These are phyloP conservation scores for Chrysogorgia sp. DNA, from an alignment of 92 coral and sea anemone species.

Conservation along the genomic window DNA sequence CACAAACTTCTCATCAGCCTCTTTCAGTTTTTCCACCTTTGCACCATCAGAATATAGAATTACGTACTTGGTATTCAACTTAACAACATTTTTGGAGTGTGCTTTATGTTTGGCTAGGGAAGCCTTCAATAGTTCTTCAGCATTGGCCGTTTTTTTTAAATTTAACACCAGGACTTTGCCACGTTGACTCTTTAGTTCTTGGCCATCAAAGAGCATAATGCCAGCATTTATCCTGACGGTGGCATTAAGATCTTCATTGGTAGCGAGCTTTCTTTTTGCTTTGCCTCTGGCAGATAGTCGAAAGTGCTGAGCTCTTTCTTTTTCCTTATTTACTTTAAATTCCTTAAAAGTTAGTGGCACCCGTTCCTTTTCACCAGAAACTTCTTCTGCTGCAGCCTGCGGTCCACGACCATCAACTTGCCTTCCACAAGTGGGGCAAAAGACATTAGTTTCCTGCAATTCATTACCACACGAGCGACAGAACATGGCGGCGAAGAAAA, in stretches of 20 bases:
- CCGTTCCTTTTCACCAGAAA: too few relatives aligned
- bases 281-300: conserved; percentile 9
- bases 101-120: conserved; percentile 39
- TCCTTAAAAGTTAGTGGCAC: too few relatives aligned
- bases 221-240: conserved; percentile 19
- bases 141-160: conserved; percentile 37
- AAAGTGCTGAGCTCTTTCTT: conserved; percentile 28
- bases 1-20: conserved; percentile 46
- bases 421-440: conserved; percentile 44
- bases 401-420: conserved; percentile 5
- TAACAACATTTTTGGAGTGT: conserved; percentile 45
- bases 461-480: conserved; percentile 38
- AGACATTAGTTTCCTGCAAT: conserved; percentile 5
- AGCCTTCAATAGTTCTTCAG: conserved; percentile 17
- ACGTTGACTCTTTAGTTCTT: conserved; percentile 28
- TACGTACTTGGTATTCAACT: conserved; percentile 31
- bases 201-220: conserved; percentile 31
- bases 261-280: conserved; percentile 25
- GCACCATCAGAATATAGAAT: conserved; percentile 48
- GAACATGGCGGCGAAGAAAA: conserved; percentile 19
- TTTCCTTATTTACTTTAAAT: conserved; percentile 6
- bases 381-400: not conserved
- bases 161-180: conserved; percentile 3
- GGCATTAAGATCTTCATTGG: conserved; percentile 20
- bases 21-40: conserved; percentile 50